A percentile compares a stretch with the other conserved stretches of the same genome.
Evolutionary conservation across 1,140 invertebrate genomes (phyloP).

Genomic region (Dreissena polymorpha): DNA sequence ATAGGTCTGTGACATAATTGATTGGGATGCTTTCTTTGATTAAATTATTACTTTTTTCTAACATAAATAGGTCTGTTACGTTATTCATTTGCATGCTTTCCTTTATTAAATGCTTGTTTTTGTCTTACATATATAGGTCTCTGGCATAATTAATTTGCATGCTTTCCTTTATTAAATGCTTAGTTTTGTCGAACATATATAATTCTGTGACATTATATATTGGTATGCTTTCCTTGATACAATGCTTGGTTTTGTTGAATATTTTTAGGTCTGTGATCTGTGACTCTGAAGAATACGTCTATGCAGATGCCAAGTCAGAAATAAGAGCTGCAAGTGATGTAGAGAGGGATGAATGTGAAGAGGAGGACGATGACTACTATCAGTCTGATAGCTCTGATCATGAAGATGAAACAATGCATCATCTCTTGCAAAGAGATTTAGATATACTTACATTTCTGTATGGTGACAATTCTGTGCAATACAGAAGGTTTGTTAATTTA

Average conservation of each 20-base stretch:
- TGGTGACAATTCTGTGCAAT: slow-evolving; percentile 55
- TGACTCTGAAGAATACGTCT: slow-evolving; percentile 18
- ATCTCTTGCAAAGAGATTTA: slow-evolving; percentile 55
- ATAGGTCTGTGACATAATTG: no score
- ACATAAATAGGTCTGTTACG: no score
- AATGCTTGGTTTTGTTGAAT: neutral
- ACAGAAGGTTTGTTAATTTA: slow-evolving; percentile 66
- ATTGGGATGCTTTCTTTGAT: no score
- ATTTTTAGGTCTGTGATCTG: slow-evolving; percentile 42
- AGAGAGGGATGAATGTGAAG: neutral
- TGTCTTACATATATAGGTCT: slow-evolving; percentile 33
- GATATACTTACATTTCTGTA: slow-evolving; percentile 57
- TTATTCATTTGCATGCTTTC: no score
- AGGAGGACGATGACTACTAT: slow-evolving; percentile 7
- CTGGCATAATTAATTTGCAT: no score
- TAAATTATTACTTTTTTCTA: no score
- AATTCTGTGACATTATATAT: no score
- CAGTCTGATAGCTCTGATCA: neutral
- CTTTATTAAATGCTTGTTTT: neutral
- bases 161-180: no score
- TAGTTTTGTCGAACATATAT: no score
- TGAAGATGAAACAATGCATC: slow-evolving; percentile 47
- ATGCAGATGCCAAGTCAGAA: slow-evolving; percentile 26
- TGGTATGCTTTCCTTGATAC: no score
- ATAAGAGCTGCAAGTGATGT: slow-evolving; percentile 38